phyloP scores from a whole-genome alignment of 2,888 invertebrate species.

The Harpalus rufipes region DNA sequence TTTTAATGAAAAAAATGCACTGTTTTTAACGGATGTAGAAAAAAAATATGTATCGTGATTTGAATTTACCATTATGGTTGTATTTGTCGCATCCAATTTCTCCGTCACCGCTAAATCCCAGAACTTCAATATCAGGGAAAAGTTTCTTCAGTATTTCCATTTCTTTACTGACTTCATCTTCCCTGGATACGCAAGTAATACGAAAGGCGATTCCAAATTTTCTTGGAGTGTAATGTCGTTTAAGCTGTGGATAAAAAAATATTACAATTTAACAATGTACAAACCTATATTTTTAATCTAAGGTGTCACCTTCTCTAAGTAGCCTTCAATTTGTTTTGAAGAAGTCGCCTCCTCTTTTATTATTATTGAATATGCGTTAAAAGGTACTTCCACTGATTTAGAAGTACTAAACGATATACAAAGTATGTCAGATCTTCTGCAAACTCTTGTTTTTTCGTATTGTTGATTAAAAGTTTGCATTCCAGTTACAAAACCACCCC shows the following conservation, averaged over 20 bases:
- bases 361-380: conserved; percentile 73
- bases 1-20: too few species aligned
- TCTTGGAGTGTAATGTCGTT: conserved; percentile 41
- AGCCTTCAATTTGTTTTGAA: conserved; percentile 71
- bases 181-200: conserved; percentile 51
- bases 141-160: conserved; percentile 46
- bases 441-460: conserved; percentile 59
- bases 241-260: conserved; percentile 35
- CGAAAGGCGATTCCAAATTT: conserved; percentile 61
- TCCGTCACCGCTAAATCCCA: conserved; percentile 59
- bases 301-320: conserved; percentile 71
- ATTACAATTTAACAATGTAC: conserved; percentile 10
- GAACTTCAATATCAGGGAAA: conserved; percentile 52
- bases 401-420: conserved; percentile 72
- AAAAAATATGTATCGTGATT: background rate
- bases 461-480: conserved; percentile 62
- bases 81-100: conserved; percentile 62
- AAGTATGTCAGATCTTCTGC: conserved; percentile 70
- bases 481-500: conserved; percentile 57
- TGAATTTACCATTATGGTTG: conserved; percentile 21
- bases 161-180: conserved; percentile 28
- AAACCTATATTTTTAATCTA: background rate
- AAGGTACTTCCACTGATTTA: conserved; percentile 69
- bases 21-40: too few species aligned
- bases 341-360: conserved; percentile 71